Base-by-base conservation (phyloP, 1,140 invertebrate genomes). In the Lepidurus couesii region DNA sequence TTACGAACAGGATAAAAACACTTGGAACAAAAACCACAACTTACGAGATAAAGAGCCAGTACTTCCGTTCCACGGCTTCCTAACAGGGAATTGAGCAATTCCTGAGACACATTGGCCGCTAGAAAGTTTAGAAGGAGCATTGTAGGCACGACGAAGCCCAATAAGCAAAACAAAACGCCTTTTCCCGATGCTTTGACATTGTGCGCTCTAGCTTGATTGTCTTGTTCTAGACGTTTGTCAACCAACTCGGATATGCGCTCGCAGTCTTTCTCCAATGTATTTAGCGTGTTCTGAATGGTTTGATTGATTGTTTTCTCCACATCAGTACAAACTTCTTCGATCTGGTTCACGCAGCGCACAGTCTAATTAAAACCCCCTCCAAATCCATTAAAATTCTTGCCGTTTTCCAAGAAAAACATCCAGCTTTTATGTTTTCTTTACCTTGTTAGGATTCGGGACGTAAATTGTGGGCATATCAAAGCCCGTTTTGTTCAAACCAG, bases 391-490 rank as follows among this genome's bases (percentile, higher is more conserved):
- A 77, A 75, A 13, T 75, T 7, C 26, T 34, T 13, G 13, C 42
- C 42, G 0, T 77, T 77, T n/a, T 16, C 43, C 4, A 75, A 75
- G 74, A 34, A 75, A 1, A 42, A 13, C n/a, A 5, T 42, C 53
- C 16, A 5, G 16, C 2, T 4, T 77, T 77, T 45, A 24, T 45
- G 3, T 4, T 42, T 74, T 44, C 79, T 78, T 81, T 80, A 87
- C 86, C 83, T 88, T 88, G 81, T 86, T 86, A 78, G 86, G 83
- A 80, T 85, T 85, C 16, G 89, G 89, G 13, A 90, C 86, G 81
- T 87, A 90, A 76, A 90, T 90, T 6, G 89, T 89, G 5, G 89
- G 88, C 89, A 90, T 90, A 75, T 90, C 88, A 83, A 90, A 90
- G 2, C 89, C 88, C 73, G 87, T 88, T 78, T 87, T 84, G 80